Evolutionary conservation across 2,888 invertebrate species (phyloP).

Genomic region (Euclidia mi): DNA sequence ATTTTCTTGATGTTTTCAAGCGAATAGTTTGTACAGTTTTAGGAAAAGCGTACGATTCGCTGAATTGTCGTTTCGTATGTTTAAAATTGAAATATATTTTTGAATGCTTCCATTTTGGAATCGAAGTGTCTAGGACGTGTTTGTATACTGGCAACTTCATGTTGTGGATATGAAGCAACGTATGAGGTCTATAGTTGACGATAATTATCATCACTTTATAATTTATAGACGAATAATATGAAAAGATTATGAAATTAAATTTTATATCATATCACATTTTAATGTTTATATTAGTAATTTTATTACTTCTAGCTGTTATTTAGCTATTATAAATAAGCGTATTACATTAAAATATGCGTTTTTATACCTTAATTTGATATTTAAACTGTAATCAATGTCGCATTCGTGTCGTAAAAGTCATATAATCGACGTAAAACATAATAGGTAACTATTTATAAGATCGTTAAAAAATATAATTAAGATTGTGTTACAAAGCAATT

Average conservation of each 20-base stretch:
- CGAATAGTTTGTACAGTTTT: background rate
- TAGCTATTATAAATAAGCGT: constrained; percentile 15
- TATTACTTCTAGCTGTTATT: constrained; percentile 10
- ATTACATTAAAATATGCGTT: constrained; percentile 18
- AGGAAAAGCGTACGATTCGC: no score
- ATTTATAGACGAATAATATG: background rate
- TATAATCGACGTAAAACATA: constrained; percentile 9
- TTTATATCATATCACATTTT: background rate
- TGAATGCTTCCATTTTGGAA: no score
- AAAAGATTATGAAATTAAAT: constrained; percentile 14
- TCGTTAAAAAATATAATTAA: constrained; percentile 14
- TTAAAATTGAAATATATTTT: no score
- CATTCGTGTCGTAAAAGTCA: constrained; percentile 20
- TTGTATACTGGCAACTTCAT: background rate
- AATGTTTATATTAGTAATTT: constrained; percentile 10
- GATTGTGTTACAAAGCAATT: constrained; percentile 20
- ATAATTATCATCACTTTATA: no score
- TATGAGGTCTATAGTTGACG: no score
- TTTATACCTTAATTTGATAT: constrained; percentile 18
- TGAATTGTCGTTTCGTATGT: no score
- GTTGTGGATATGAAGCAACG: background rate
- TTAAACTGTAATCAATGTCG: constrained; percentile 20
- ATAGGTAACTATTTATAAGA: constrained; percentile 16
- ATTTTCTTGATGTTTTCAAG: background rate
- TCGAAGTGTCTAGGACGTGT: no score